Evolutionary conservation across 2,888 invertebrate genomes (phyloP).

Genomic region (Gerris lacustris): DNA sequence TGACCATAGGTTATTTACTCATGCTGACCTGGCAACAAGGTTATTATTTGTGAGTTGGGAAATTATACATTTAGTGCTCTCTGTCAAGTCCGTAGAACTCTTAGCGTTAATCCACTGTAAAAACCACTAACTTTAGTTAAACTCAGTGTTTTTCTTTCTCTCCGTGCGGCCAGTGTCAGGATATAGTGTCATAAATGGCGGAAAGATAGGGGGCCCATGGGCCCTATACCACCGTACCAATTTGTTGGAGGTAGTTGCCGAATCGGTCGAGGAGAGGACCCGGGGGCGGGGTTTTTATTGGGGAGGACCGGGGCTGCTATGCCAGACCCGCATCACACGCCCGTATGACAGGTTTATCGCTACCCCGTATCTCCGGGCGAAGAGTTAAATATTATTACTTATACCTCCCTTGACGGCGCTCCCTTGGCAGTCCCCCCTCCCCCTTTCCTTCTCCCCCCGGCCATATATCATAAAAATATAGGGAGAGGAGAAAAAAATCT

Average conservation of each 20-base stretch:
- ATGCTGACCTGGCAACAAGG: too few relatives aligned
- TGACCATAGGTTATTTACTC: too few relatives aligned
- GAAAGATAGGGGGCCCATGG: not conserved
- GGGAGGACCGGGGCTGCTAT: not conserved
- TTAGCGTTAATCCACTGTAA: too few relatives aligned
- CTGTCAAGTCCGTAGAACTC: too few relatives aligned
- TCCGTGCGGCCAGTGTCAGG: too few relatives aligned
- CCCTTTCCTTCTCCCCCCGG: not conserved
- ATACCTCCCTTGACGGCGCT: slow-evolving; percentile 3
- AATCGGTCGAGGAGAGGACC: not conserved
- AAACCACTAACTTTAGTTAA: too few relatives aligned
- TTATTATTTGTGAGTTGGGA: too few relatives aligned
- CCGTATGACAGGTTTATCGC: slow-evolving; percentile 1
- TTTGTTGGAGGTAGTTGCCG: not conserved
- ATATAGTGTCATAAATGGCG: not conserved
- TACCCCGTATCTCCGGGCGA: not conserved
- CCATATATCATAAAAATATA: not conserved
- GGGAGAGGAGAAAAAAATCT: not conserved
- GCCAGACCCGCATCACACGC: not conserved
- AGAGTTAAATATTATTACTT: slow-evolving; percentile 2
- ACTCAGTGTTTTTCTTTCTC: too few relatives aligned
- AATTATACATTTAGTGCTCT: too few relatives aligned
- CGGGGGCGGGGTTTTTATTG: not conserved
- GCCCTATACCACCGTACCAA: not conserved
- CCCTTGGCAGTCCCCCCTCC: not conserved